A percentile compares a stretch with the other conserved stretches of the same genome.
Evolutionary conservation across 2,888 invertebrate genomes (phyloP).

Genomic region (Andrena trimmerana): DNA sequence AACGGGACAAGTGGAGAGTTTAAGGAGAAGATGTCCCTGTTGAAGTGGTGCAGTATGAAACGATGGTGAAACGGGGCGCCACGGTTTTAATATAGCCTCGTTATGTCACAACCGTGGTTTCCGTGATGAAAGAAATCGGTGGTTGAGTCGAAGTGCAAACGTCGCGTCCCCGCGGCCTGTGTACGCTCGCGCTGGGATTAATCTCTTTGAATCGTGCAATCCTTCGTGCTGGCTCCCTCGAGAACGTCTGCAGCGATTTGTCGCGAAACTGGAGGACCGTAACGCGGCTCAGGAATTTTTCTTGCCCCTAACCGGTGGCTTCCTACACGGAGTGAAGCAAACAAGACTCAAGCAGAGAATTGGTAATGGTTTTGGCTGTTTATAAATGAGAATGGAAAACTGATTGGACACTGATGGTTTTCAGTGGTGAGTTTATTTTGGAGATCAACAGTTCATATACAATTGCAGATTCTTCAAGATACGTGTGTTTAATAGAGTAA

Average conservation of each 20-base stretch:
- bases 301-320: not conserved
- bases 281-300: constrained; percentile 30
- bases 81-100: constrained; percentile 65
- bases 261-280: constrained; percentile 24
- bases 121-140: constrained; percentile 58
- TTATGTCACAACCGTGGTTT: constrained; percentile 47
- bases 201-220: constrained; percentile 53
- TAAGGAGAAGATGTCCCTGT: not conserved
- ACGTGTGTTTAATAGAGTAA: no score
- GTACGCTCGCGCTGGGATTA: constrained; percentile 48
- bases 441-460: no score
- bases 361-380: not conserved
- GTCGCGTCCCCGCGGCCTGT: constrained; percentile 34
- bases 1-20: constrained; percentile 4
- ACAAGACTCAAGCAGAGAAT: not conserved
- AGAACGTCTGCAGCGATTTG: constrained; percentile 42
- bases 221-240: constrained; percentile 32
- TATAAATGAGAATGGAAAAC: no score
- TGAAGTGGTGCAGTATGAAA: not conserved
- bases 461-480: no score
- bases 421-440: no score
- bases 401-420: no score
- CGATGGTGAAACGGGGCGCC: constrained; percentile 1
- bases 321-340: not conserved
- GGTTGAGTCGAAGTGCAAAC: constrained; percentile 55